A percentile compares a stretch with the other conserved stretches of the same genome.
Conservation (phyloP, 2,113 vertebrate species). For the Fregata magnificens region DNA sequence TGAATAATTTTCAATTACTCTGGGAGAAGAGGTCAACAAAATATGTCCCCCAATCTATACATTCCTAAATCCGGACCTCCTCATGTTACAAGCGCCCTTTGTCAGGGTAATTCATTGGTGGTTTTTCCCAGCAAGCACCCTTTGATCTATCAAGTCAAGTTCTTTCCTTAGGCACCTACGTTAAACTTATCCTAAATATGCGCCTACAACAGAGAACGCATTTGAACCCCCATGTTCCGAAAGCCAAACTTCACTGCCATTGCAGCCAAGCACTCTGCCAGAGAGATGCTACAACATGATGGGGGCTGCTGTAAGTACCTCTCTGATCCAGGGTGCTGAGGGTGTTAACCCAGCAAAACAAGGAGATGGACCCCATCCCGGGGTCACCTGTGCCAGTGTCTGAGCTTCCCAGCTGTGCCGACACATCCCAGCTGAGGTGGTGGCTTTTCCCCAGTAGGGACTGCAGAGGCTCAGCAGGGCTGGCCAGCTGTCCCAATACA, state of each 20-base stretch:
- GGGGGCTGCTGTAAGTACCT: neutral
- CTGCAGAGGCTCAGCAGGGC: neutral
- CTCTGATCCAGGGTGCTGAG: neutral
- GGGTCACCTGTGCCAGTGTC: neutral
- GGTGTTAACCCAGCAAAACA: conserved; percentile 43
- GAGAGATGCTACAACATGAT: neutral
- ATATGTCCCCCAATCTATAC: neutral
- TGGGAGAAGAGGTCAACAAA: conserved; percentile 44
- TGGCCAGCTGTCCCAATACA: conserved; percentile 26
- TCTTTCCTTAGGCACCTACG: neutral
- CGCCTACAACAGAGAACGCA: neutral
- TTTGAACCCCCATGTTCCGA: neutral
- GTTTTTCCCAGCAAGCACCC: neutral
- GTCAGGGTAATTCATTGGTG: neutral
- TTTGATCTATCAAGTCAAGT: neutral
- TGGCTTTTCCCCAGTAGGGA: neutral
- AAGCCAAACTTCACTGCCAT: neutral
- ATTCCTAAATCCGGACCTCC: neutral
- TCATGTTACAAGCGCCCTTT: neutral
- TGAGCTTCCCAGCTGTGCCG: conserved; percentile 47
- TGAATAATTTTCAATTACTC: conserved; percentile 66
- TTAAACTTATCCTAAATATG: neutral
- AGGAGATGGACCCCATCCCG: neutral
- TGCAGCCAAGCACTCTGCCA: neutral
- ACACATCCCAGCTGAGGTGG: conserved; percentile 15